Conservation (phyloP, 2,888 invertebrate genomes). For the Drosophila acutilabella region DNA sequence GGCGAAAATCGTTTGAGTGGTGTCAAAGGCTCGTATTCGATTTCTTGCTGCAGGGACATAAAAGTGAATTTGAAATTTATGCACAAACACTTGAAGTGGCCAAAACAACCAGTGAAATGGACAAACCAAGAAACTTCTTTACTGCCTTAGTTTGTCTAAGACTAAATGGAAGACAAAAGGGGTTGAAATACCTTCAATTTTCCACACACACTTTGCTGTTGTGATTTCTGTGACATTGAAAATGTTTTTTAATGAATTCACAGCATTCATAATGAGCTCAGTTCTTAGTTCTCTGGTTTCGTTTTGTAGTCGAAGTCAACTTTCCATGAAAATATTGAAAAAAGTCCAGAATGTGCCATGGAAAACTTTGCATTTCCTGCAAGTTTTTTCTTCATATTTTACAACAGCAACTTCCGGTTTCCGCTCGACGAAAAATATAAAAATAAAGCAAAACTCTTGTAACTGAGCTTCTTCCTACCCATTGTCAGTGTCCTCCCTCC, state of each 20-base stretch:
- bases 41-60: constrained; percentile 46
- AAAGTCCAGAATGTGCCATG: constrained; percentile 37
- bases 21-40: constrained; percentile 55
- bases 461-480: constrained; percentile 13
- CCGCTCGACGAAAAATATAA: constrained; percentile 59
- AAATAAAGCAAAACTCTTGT: constrained; percentile 63
- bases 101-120: constrained; percentile 18
- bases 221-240: constrained; percentile 68
- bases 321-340: constrained; percentile 40
- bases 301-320: constrained; percentile 34
- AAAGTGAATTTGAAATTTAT: constrained; percentile 74
- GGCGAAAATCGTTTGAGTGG: constrained; percentile 25
- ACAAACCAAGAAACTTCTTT: constrained; percentile 7
- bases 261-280: constrained; percentile 30
- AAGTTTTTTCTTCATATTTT: constrained; percentile 71
- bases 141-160: constrained; percentile 49
- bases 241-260: constrained; percentile 53
- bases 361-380: constrained; percentile 79
- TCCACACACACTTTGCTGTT: constrained; percentile 20
- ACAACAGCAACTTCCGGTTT: constrained; percentile 76
- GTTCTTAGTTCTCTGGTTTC: constrained; percentile 1
- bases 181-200: constrained; percentile 4
- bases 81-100: constrained; percentile 45
- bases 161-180: not conserved
- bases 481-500: constrained; percentile 25